Base-by-base conservation (phyloP, 1,140 invertebrate species). In the Drosophila elegans region DNA sequence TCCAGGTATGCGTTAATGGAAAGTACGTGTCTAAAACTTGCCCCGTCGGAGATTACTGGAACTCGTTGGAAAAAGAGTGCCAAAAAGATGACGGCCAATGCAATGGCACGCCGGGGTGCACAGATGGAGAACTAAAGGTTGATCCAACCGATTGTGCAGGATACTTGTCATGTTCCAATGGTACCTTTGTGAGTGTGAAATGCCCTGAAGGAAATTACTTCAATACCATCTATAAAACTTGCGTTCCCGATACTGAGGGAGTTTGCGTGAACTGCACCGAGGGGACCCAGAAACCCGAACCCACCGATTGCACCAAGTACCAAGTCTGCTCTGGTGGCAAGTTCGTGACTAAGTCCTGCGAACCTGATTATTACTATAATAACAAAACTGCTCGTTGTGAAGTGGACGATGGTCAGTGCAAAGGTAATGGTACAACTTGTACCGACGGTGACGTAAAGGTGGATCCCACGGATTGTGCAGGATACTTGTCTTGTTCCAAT, bases 351-450 rank as follows among this genome's bases (percentile, higher is more conserved):
- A 41, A 39, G 36, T 32, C 61, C 11, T 73, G 69, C n/a, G 2
- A 3, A 2, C 11, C 4, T 3, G 48, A 29, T 1, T 5, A 34
- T 7, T 51, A 51, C 13, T 51, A 29, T 29, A 51, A 25, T 5
- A 32, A 13, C 3, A 1, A 32, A 1, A 3, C 7, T 9, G 1
- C 1, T 2, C 3, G 4, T 2, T 85, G 82, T 9, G 34, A 36
- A 3, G 0, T 6, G 6, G 60, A 77, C 41, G 45, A 73, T 9
- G 68, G 73, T 0, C 16, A 72, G 36, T 78, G 75, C 54, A 78
- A 74, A 13, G 46, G 55, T n/a, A 69, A 38, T 25, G 41, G 38
- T 1, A 52, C 39, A 0, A 10, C 34, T 9, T 78, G 74, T 5
- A 53, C 2, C 0, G 54, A 69, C 0, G 75, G 59, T 27, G 44